These are phyloP conservation scores for Microcebus griseorufus DNA, from an alignment of 2,113 vertebrate species.

Conservation along the genomic window DNA sequence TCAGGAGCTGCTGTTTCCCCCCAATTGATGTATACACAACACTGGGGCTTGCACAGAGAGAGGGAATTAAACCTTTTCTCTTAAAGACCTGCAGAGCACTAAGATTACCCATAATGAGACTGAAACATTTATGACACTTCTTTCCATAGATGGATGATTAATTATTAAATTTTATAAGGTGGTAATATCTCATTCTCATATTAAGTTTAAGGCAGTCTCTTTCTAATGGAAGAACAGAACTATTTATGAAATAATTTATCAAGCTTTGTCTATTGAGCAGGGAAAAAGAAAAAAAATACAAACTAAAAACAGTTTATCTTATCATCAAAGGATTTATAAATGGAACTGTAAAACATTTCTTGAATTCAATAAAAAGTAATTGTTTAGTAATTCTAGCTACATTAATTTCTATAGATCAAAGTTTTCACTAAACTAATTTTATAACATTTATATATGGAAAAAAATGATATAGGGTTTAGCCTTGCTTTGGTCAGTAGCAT, in stretches of 20 bases:
- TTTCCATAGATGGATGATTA: not conserved
- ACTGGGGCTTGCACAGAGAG: too few relatives aligned
- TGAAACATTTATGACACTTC: constrained; percentile 1
- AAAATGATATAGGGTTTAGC: not conserved
- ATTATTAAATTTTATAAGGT: constrained; percentile 11
- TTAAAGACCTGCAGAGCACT: too few relatives aligned
- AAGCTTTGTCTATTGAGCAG: not conserved
- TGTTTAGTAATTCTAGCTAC: not conserved
- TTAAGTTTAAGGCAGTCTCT: not conserved
- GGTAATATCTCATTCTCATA: not conserved
- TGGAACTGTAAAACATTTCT: not conserved
- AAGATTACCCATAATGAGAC: not conserved
- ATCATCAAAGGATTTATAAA: not conserved
- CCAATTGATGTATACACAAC: too few relatives aligned
- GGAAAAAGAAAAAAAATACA: constrained; percentile 1
- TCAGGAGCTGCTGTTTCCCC: too few relatives aligned
- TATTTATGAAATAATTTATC: constrained; percentile 21
- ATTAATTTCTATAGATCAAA: not conserved
- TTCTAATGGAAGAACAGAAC: not conserved
- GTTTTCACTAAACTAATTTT: not conserved
- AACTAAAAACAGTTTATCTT: not conserved
- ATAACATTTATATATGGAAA: not conserved
- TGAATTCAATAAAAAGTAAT: not conserved
- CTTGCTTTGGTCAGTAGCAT: not conserved
- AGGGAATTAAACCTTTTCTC: too few relatives aligned